phyloP scores from a whole-genome alignment of 2,797 vertebrate genomes.

The Buphagus erythrorhynchus region DNA sequence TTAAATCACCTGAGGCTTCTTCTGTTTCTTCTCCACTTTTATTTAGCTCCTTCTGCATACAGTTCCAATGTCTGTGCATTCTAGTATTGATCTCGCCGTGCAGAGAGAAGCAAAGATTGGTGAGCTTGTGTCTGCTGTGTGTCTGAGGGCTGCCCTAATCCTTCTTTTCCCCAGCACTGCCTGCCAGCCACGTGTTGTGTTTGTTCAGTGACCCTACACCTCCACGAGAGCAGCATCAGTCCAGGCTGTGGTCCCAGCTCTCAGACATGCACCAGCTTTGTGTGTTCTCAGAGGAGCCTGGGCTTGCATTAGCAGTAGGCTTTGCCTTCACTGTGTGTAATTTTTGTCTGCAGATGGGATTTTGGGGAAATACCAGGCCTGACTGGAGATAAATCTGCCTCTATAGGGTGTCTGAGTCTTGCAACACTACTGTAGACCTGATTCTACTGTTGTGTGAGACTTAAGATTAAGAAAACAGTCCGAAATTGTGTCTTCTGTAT shows the following conservation, averaged over 20 bases:
- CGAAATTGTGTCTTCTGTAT: not conserved
- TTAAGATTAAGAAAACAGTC: not conserved
- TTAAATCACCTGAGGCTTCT: not conserved
- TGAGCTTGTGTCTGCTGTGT: not conserved
- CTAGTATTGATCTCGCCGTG: not conserved
- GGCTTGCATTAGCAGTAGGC: not conserved
- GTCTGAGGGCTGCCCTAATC: not conserved
- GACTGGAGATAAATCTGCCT: not conserved
- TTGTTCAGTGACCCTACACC: not conserved
- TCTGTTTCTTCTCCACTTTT: not conserved
- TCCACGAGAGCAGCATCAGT: not conserved
- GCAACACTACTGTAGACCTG: not conserved
- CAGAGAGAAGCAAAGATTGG: not conserved
- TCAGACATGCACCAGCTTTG: not conserved
- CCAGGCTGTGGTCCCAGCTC: not conserved
- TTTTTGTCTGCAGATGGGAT: not conserved
- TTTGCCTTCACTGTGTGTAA: not conserved
- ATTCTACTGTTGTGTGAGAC: not conserved
- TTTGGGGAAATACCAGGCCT: not conserved
- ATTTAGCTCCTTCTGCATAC: not conserved
- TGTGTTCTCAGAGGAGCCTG: not conserved
- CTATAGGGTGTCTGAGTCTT: not conserved
- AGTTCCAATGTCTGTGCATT: not conserved
- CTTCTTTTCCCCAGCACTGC: not conserved
- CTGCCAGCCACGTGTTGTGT: not conserved